Evolutionary conservation across 2,888 invertebrate species (phyloP), one percentile per base, ranked within the genome.

Genomic region (Escarpia spicata): DNA sequence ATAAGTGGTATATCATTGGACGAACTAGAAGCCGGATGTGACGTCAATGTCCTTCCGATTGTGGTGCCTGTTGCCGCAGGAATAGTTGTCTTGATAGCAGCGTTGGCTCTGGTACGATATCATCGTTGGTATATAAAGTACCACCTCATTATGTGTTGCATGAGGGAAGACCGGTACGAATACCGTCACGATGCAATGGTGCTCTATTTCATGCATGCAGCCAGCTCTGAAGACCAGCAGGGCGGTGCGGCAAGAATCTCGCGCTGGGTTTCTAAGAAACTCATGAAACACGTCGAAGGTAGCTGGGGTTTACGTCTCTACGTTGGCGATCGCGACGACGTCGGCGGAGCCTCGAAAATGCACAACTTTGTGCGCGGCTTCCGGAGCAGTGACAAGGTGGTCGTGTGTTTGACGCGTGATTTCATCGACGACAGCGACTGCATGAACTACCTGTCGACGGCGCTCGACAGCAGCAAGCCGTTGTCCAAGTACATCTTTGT

Each of bases 401-500:
- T 75, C 75, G 75, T 75, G 75, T 75, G 75, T 75, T 75, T 75
- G 75, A 75, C 75, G 75, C 75, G 75, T 26, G 75, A 75, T n/a
- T 75, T 75, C 75, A 75, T 75, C 75, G 75, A 75, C 75, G 75
- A 75, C 75, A 75, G 75, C 75, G 75, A 26, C 75, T 75, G 75
- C 75, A 75, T 75, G 75, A 75, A 75, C 75, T 75, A 75, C 75
- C 26, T 75, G 75, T n/a, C 75, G n/a, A 75, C 75, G 75, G 75
- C 75, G 26, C 75, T 75, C 75, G 75, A 75, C 26, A 75, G 75
- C 75, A 75, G 75, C 75, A 75, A 75, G 75, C 75, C n/a, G 26
- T 26, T 75, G 75, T 26, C 75, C 75, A 75, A 75, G 75, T 75
- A 75, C 75, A 75, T 2, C n/a, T 8, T 75, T 75, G 75, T 75